Conservation (phyloP, 64 coral and sea anemone species). For the Platygyra sinensis region DNA sequence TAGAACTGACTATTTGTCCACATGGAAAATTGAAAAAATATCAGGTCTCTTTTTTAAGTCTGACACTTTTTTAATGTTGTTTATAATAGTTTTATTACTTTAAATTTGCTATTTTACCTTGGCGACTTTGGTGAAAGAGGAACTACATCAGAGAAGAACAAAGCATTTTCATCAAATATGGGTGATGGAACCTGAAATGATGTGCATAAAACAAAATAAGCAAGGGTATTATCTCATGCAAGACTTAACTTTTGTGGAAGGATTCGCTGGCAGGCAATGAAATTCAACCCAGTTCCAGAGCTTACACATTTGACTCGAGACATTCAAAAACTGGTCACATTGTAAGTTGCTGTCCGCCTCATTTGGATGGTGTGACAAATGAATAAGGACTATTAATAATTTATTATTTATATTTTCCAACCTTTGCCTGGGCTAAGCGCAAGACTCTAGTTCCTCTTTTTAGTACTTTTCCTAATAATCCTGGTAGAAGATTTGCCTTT, state of each 20-base stretch:
- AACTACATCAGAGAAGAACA: conserved; percentile 67
- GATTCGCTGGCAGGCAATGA: too few species aligned
- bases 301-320: background rate
- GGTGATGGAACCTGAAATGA: conserved; percentile 69
- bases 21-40: too few species aligned
- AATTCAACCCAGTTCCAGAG: too few species aligned
- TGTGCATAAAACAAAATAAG: background rate
- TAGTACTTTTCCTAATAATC: conserved; percentile 73
- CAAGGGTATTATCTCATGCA: too few species aligned
- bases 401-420: background rate
- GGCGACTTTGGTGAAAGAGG: conserved; percentile 69
- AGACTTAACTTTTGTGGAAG: too few species aligned
- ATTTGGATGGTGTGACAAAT: background rate
- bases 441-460: conserved; percentile 69
- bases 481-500: conserved; percentile 42
- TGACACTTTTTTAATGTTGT: too few species aligned
- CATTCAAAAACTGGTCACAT: background rate
- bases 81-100: too few species aligned
- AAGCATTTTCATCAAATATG: conserved; percentile 67
- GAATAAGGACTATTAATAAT: background rate
- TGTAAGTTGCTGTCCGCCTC: background rate
- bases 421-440: conserved; percentile 77
- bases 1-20: too few species aligned
- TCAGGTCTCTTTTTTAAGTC: too few species aligned
- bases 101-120: conserved; percentile 6